Evolutionary conservation across 2,797 vertebrate species (phyloP).

Genomic region (Pantherophis alleghaniensis): DNA sequence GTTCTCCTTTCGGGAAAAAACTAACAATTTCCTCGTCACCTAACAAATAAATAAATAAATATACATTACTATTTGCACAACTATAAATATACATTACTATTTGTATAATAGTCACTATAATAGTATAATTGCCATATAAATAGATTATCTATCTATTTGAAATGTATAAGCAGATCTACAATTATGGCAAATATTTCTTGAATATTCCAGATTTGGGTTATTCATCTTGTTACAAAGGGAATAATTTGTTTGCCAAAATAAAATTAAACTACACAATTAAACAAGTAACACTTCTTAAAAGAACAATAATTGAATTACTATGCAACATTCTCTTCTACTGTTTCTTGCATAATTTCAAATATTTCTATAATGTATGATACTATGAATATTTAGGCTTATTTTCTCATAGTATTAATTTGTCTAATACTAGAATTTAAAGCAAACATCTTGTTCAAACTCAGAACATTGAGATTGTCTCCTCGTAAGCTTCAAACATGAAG

Average conservation of each 20-base stretch:
- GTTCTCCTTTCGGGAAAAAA: constrained; percentile 60
- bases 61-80: not conserved
- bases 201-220: not conserved
- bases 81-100: not conserved
- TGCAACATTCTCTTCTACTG: not conserved
- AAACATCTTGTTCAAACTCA: not conserved
- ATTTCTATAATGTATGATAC: not conserved
- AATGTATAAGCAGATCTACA: not conserved
- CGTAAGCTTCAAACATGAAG: not conserved
- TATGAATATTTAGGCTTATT: not conserved
- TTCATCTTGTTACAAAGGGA: not conserved
- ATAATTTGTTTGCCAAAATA: not conserved
- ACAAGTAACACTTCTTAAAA: not conserved
- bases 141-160: not conserved
- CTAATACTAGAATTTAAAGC: not conserved
- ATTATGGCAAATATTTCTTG: not conserved
- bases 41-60: not conserved
- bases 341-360: not conserved
- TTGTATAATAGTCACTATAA: not conserved
- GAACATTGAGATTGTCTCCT: not conserved
- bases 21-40: constrained; percentile 42
- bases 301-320: not conserved
- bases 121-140: not conserved
- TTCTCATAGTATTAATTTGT: not conserved
- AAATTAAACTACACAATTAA: not conserved